These are phyloP conservation scores for Toxostoma redivivum DNA, from an alignment of 2,113 vertebrate genomes.

Conservation along the genomic window DNA sequence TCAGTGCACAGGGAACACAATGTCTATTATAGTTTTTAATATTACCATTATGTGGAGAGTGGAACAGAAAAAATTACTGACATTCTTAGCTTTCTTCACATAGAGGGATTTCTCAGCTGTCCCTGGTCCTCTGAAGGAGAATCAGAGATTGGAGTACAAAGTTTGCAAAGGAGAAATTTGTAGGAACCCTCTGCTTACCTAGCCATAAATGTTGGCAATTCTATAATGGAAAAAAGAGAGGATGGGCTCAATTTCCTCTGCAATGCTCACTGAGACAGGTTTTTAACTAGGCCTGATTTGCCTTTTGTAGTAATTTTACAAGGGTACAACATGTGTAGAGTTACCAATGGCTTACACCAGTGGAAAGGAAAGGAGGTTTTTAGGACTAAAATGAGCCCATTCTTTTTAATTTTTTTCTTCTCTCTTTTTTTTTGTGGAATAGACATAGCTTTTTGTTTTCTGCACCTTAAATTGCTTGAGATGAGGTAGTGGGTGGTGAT, in stretches of 20 bases:
- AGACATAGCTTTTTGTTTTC: background rate
- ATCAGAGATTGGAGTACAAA: background rate
- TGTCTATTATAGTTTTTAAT: background rate
- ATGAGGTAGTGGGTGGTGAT: background rate
- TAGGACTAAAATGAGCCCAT: background rate
- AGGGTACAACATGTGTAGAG: fast-evolving
- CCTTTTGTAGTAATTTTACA: background rate
- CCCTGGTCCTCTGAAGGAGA: background rate
- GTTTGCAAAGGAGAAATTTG: background rate
- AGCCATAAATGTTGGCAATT: background rate
- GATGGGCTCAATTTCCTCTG: background rate
- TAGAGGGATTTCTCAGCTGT: background rate
- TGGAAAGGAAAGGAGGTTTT: background rate
- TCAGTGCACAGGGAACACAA: background rate
- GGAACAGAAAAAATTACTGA: background rate
- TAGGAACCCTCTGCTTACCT: background rate
- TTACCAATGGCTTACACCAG: background rate
- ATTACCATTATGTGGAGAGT: background rate
- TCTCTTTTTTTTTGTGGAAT: background rate
- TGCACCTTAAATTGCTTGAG: background rate
- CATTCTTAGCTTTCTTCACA: background rate
- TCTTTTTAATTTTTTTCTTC: background rate
- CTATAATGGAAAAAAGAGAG: background rate
- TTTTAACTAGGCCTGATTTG: background rate
- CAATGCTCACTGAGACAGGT: background rate